These are phyloP conservation scores for Scaptomyza pallida DNA, from an alignment of 1,140 invertebrate species.

Conservation along the genomic window DNA sequence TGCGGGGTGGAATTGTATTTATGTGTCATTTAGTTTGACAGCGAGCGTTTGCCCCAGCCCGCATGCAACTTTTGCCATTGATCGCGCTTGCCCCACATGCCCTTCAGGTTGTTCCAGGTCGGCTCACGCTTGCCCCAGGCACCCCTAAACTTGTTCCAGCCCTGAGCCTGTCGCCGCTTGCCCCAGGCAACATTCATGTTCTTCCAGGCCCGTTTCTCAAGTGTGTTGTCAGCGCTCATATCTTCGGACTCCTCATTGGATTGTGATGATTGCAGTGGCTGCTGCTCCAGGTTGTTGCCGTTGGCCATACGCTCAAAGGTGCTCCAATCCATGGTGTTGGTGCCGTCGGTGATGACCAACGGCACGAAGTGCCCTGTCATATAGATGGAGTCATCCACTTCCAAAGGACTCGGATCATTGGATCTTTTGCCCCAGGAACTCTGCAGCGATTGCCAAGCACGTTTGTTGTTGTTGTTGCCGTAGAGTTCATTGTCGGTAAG, in stretches of 20 bases:
- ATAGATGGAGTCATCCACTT: slow-evolving; percentile 55
- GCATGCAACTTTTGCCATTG: slow-evolving; percentile 77
- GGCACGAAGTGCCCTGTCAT: slow-evolving; percentile 77
- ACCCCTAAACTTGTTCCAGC: slow-evolving; percentile 86
- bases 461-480: slow-evolving; percentile 86
- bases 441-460: slow-evolving; percentile 87
- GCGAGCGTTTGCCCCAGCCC: slow-evolving; percentile 78
- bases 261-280: slow-evolving; percentile 13
- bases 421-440: slow-evolving; percentile 87
- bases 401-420: slow-evolving; percentile 24
- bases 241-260: slow-evolving; percentile 61
- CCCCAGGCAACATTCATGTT: slow-evolving; percentile 87
- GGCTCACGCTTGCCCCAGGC: slow-evolving; percentile 89
- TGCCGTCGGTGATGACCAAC: slow-evolving; percentile 70
- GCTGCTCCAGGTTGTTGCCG: slow-evolving; percentile 28
- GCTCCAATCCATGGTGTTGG: slow-evolving; percentile 72
- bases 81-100: slow-evolving; percentile 89
- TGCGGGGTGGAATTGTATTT: neutral
- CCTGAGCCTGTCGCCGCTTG: slow-evolving; percentile 86
- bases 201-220: slow-evolving; percentile 87
- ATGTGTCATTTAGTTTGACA: slow-evolving; percentile 49
- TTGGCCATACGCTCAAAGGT: slow-evolving; percentile 70
- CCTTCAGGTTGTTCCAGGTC: slow-evolving; percentile 89
- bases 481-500: slow-evolving; percentile 61
- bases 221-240: slow-evolving; percentile 20